Conservation (phyloP, 1,140 invertebrate genomes). For the Sesamia nonagrioides region DNA sequence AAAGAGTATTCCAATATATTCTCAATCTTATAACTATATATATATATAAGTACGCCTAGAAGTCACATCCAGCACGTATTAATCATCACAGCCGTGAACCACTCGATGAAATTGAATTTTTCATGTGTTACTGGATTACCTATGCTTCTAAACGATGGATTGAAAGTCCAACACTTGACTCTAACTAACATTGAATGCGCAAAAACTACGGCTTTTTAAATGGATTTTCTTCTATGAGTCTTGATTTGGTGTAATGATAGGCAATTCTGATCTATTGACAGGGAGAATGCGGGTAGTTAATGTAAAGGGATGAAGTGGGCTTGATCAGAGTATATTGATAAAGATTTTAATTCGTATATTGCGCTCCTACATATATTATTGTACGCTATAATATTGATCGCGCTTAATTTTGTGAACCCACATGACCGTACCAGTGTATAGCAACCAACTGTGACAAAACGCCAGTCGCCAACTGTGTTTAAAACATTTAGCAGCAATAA, state of each 20-base stretch:
- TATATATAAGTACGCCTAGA: background rate
- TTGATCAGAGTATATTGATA: too few species aligned
- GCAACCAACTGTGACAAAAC: too few species aligned
- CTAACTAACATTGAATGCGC: background rate
- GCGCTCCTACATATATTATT: too few species aligned
- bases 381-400: too few species aligned
- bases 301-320: background rate
- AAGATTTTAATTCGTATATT: too few species aligned
- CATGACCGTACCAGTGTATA: too few species aligned
- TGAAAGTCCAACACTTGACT: background rate
- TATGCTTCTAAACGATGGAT: constrained; percentile 14
- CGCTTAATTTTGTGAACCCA: too few species aligned
- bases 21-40: too few species aligned
- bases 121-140: constrained; percentile 53
- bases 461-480: too few species aligned
- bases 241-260: background rate
- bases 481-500: too few species aligned
- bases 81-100: background rate
- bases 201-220: background rate
- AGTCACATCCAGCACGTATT: constrained; percentile 17
- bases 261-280: background rate
- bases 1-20: too few species aligned
- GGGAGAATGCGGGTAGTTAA: background rate
- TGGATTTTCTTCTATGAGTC: background rate
- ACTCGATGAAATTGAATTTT: constrained; percentile 60